These are phyloP conservation scores for Lichenostomus cassidix DNA, from an alignment of 2,113 vertebrate species.

Conservation along the genomic window DNA sequence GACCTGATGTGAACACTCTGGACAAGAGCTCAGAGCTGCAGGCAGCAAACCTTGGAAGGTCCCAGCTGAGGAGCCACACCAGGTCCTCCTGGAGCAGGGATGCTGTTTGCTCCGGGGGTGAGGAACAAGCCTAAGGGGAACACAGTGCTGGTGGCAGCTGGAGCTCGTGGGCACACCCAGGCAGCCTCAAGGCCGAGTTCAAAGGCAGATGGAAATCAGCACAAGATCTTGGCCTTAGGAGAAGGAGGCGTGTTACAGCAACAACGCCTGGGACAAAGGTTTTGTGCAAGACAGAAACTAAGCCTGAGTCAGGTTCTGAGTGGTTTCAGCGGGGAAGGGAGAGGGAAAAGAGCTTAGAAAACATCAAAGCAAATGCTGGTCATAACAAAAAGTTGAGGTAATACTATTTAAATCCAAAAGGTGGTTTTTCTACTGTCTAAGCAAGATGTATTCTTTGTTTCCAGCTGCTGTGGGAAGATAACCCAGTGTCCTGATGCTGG, in stretches of 20 bases:
- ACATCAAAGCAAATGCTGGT: not conserved
- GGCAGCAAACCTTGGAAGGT: not conserved
- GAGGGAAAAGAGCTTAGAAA: not conserved
- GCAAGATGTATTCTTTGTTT: not conserved
- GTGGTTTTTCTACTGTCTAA: not conserved
- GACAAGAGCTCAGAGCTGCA: not conserved
- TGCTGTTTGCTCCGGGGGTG: not conserved
- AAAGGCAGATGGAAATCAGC: not conserved
- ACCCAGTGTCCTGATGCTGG: not conserved
- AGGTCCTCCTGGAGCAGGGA: not conserved
- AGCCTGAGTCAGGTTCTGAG: not conserved
- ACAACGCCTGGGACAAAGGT: not conserved
- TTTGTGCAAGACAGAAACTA: not conserved
- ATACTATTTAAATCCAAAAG: not conserved
- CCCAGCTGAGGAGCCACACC: fast-evolving
- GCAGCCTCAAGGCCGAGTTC: not conserved
- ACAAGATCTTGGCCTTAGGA: not conserved
- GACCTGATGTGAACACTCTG: not conserved
- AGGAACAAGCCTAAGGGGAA: not conserved
- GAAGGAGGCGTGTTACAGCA: not conserved
- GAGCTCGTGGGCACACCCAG: not conserved
- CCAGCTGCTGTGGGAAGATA: not conserved
- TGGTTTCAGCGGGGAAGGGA: not conserved
- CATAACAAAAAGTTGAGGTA: not conserved
- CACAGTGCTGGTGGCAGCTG: not conserved